Percentiles rank a stretch among this genome's conserved stretches.
Conservation (phyloP, 2,888 invertebrate species). For the Calameuta pallipes region DNA sequence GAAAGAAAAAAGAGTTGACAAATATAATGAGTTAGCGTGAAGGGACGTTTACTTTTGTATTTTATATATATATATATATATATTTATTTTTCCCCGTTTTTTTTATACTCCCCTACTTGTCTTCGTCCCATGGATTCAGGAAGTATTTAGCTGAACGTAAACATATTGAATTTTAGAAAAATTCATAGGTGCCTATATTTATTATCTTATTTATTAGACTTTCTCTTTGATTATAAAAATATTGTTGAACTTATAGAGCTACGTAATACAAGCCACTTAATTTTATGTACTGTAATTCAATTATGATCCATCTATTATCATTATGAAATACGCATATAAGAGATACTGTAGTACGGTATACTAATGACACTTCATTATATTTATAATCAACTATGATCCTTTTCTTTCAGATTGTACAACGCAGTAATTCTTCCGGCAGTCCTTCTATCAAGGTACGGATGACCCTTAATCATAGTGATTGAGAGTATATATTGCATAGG, state of each 20-base stretch:
- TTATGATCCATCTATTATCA: background rate
- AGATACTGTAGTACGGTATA: background rate
- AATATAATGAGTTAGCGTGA: background rate
- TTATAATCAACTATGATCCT: background rate
- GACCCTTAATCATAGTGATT: background rate
- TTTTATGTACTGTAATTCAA: background rate
- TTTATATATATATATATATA: background rate
- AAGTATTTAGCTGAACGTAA: background rate
- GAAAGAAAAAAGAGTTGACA: background rate
- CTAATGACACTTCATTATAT: background rate
- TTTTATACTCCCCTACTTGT: background rate
- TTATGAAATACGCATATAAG: background rate
- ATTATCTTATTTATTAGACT: background rate
- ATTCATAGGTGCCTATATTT: background rate
- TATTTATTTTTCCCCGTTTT: background rate
- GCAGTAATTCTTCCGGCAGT: conserved; percentile 24
- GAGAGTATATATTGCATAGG: background rate
- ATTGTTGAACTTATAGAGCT: background rate
- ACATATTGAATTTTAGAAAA: too few species aligned
- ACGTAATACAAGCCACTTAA: background rate
- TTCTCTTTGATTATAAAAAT: background rate
- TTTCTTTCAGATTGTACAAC: conserved; percentile 41
- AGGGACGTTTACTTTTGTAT: background rate
- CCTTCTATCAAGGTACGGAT: conserved; percentile 31
- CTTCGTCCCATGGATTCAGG: background rate